A percentile compares a stretch with the other conserved stretches of the same genome.
Evolutionary conservation across 1,140 invertebrate genomes (phyloP).

Genomic region (Nasonia vitripennis): DNA sequence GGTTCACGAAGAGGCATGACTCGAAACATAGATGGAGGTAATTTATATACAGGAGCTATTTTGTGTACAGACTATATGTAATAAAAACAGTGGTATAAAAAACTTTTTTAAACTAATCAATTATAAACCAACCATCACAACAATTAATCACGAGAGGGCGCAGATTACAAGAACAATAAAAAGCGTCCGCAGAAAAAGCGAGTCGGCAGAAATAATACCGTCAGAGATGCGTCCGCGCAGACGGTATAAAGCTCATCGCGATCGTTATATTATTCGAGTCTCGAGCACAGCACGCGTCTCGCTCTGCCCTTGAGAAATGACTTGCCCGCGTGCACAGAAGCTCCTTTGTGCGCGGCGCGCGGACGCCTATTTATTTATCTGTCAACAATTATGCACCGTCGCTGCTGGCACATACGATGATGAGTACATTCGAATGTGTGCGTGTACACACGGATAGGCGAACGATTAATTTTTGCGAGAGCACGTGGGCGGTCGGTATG

Average conservation of each 20-base stretch:
- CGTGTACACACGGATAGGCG: not conserved
- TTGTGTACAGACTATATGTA: no score
- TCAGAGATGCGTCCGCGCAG: not conserved
- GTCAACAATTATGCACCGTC: constrained; percentile 68
- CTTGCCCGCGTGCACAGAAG: constrained; percentile 66
- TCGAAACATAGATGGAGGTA: no score
- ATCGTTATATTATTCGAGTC: constrained; percentile 4
- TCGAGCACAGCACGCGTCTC: not conserved
- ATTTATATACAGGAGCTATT: no score
- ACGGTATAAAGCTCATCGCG: not conserved
- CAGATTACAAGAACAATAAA: no score
- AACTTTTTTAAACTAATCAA: no score
- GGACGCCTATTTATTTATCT: constrained; percentile 70
- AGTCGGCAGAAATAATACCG: not conserved
- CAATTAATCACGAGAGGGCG: no score
- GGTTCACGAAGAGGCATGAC: no score
- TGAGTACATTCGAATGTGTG: not conserved
- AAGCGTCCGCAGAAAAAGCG: not conserved
- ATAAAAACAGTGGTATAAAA: no score
- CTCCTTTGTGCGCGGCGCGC: constrained; percentile 61
- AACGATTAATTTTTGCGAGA: constrained; percentile 3
- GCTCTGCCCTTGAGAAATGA: not conserved
- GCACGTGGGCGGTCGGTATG: not conserved
- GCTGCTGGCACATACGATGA: not conserved
- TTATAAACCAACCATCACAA: no score